Conservation (phyloP, 2,113 vertebrate genomes). For the Symphodus melops region DNA sequence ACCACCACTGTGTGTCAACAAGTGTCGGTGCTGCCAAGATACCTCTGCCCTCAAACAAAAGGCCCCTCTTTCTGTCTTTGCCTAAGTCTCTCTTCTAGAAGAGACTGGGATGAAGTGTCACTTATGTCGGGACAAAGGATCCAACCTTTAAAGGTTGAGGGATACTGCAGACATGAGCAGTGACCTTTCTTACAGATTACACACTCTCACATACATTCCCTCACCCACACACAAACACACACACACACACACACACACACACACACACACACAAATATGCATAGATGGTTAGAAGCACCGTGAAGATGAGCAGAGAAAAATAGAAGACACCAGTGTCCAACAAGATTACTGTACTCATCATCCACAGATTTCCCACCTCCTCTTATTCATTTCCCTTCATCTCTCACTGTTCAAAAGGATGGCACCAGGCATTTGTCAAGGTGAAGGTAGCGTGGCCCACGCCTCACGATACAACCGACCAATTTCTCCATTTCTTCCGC, state of each 20-base stretch:
- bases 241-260: conserved; percentile 32
- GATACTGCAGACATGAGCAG: conserved; percentile 77
- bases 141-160: conserved; percentile 83
- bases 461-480: conserved; percentile 60
- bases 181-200: conserved; percentile 82
- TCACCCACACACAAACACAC: conserved; percentile 2
- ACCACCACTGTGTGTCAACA: conserved; percentile 32
- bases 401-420: conserved; percentile 68
- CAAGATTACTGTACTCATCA: conserved; percentile 82
- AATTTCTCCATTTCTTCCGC: conserved; percentile 71
- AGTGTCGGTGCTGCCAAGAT: conserved; percentile 33
- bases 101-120: conserved; percentile 61
- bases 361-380: conserved; percentile 68
- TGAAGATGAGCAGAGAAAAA: conserved; percentile 63
- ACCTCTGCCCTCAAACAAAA: conserved; percentile 18
- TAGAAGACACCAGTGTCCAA: conserved; percentile 74
- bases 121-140: conserved; percentile 77
- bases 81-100: conserved; percentile 31
- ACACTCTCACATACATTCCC: conserved; percentile 12
- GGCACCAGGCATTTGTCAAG: conserved; percentile 77
- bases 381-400: conserved; percentile 73
- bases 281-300: conserved; percentile 28
- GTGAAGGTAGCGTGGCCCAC: conserved; percentile 66
- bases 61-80: conserved; percentile 36
- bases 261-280: conserved; percentile 43